Evolutionary conservation across 1,140 invertebrate genomes (phyloP).

Genomic region (Teleogryllus occipitalis): DNA sequence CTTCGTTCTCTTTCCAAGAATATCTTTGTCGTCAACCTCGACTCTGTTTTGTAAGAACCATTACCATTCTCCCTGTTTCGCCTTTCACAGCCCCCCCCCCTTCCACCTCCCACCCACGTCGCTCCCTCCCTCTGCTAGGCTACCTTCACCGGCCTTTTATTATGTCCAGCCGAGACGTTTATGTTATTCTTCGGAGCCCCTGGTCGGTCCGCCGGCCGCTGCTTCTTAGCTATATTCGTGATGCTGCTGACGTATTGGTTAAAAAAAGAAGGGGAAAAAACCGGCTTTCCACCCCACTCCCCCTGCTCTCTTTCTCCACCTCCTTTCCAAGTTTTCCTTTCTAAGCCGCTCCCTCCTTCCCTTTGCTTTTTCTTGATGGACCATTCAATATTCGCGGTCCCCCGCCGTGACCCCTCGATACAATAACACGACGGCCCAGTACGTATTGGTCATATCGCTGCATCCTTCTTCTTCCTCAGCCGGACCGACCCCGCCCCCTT

Average conservation of each 20-base stretch:
- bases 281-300: too few species aligned
- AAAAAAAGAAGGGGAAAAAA: background rate
- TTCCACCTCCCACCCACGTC: background rate
- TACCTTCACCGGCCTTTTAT: background rate
- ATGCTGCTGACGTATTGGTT: background rate
- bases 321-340: background rate
- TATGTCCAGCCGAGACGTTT: background rate
- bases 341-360: background rate
- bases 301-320: background rate
- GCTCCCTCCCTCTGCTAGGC: background rate
- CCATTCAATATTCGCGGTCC: background rate
- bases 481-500: too few species aligned
- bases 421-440: background rate
- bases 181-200: background rate
- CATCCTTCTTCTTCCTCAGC: too few species aligned
- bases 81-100: too few species aligned
- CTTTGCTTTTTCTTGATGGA: constrained; percentile 2
- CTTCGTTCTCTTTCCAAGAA: background rate
- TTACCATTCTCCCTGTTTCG: too few species aligned
- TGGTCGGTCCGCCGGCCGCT: too few species aligned
- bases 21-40: background rate
- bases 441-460: background rate
- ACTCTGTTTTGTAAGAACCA: too few species aligned
- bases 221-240: background rate
- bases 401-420: background rate